Evolutionary conservation across 2,113 vertebrate genomes (phyloP).

Genomic region (Oxyura jamaicensis): DNA sequence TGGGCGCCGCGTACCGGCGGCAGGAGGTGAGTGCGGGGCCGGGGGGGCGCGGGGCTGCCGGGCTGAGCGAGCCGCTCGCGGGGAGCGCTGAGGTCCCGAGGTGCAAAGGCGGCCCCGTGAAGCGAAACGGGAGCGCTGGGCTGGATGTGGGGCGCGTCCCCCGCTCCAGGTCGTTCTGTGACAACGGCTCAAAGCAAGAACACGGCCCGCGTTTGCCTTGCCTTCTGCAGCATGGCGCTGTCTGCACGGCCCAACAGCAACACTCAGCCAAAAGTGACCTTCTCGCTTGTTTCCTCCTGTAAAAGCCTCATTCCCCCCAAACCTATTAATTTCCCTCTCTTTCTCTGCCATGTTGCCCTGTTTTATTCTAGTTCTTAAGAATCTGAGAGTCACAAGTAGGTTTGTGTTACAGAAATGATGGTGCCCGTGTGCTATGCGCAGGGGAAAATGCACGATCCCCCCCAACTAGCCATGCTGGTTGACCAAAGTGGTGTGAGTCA

Average conservation of each 20-base stretch:
- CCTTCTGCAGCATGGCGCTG: not conserved
- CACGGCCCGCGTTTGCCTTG: not conserved
- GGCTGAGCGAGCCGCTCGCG: too few relatives aligned
- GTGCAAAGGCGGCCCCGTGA: too few relatives aligned
- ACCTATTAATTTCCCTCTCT: not conserved
- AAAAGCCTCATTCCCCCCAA: not conserved
- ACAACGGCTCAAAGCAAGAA: not conserved
- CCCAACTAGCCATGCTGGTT: not conserved
- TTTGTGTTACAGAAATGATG: not conserved
- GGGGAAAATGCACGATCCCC: not conserved
- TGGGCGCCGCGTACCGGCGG: constrained; percentile 83
- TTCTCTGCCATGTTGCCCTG: not conserved
- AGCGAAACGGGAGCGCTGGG: rapidly evolving
- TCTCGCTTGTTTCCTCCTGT: not conserved
- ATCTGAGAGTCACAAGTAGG: not conserved
- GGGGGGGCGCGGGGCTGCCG: not conserved
- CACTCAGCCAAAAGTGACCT: not conserved
- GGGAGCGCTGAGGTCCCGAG: not conserved
- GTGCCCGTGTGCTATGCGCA: not conserved
- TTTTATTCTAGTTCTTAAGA: not conserved
- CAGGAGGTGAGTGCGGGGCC: constrained; percentile 81
- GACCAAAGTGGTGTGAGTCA: not conserved
- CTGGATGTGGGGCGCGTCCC: not conserved
- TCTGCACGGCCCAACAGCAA: too few relatives aligned
- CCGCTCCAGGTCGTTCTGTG: not conserved